Evolutionary conservation across 2,797 vertebrate species (phyloP).

Genomic region (Muscicapa comitata): DNA sequence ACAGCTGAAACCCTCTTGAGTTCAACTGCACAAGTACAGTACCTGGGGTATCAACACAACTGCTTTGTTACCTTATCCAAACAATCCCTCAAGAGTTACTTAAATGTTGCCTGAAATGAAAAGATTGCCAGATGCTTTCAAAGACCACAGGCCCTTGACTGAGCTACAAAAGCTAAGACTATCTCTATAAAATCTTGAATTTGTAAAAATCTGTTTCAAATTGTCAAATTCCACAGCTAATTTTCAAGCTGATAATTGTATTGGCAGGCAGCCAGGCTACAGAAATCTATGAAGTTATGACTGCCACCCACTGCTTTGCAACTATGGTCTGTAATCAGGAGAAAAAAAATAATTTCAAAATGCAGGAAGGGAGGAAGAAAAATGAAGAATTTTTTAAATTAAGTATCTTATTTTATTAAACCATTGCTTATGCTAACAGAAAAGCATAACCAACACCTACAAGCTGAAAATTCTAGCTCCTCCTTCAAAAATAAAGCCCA

Average conservation of each 20-base stretch:
- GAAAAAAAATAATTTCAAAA: neutral
- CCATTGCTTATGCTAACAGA: neutral
- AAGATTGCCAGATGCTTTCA: neutral
- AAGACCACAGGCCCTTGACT: neutral
- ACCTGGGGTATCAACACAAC: neutral
- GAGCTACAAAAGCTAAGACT: neutral
- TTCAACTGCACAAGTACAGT: neutral
- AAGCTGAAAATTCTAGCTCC: neutral
- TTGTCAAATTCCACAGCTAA: neutral
- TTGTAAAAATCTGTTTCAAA: neutral
- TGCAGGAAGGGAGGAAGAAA: neutral
- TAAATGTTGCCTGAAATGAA: neutral
- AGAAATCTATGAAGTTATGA: slow-evolving; percentile 16
- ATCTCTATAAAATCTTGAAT: neutral
- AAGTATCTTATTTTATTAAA: neutral
- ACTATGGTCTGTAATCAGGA: neutral
- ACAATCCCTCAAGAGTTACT: neutral
- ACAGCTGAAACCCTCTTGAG: neutral
- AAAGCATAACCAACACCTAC: neutral
- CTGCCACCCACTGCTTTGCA: neutral
- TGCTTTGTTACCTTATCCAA: neutral
- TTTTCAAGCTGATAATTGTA: slow-evolving; percentile 21
- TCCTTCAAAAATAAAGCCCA: neutral
- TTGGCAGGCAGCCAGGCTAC: neutral
- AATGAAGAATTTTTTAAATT: neutral